Evolutionary conservation across 2,888 invertebrate genomes (phyloP).

Genomic region (Exephanes ischioxanthus): DNA sequence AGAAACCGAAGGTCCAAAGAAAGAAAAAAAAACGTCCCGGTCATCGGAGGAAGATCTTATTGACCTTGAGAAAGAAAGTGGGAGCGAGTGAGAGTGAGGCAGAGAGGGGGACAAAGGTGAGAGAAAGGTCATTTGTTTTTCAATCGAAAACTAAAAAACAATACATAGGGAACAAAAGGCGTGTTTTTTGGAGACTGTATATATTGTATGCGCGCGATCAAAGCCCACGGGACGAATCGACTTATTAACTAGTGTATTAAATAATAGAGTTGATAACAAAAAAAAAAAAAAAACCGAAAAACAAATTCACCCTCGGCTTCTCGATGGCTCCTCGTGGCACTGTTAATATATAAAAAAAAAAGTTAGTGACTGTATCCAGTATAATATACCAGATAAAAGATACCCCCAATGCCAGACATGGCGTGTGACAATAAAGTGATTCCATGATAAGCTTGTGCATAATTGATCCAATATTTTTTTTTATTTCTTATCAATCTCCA

Average conservation of each 20-base stretch:
- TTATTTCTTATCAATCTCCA: neutral
- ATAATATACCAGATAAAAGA: slow-evolving; percentile 83
- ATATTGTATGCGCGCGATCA: slow-evolving; percentile 69
- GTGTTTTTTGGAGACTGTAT: slow-evolving; percentile 69
- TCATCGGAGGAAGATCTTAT: slow-evolving; percentile 44
- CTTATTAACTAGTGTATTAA: slow-evolving; percentile 63
- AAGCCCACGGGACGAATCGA: slow-evolving; percentile 67
- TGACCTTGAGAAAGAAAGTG: slow-evolving; percentile 20
- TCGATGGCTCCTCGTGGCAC: slow-evolving; percentile 73
- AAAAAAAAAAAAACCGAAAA: slow-evolving; percentile 44
- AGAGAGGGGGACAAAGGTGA: slow-evolving; percentile 6
- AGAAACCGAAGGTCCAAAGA: slow-evolving; percentile 62
- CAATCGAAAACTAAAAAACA: slow-evolving; percentile 57
- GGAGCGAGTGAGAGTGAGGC: neutral
- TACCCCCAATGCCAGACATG: slow-evolving; percentile 84
- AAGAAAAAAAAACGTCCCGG: slow-evolving; percentile 46
- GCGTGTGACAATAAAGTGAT: slow-evolving; percentile 85
- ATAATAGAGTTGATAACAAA: slow-evolving; percentile 62
- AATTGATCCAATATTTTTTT: slow-evolving; percentile 49
- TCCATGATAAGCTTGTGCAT: slow-evolving; percentile 79
- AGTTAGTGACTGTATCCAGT: slow-evolving; percentile 84
- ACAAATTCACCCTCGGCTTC: slow-evolving; percentile 65
- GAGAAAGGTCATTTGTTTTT: slow-evolving; percentile 59
- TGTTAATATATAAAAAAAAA: slow-evolving; percentile 76
- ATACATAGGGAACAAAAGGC: slow-evolving; percentile 71